These are phyloP conservation scores for Stomatorhinus walkeri DNA, from an alignment of 2,797 vertebrate species.

Conservation along the genomic window DNA sequence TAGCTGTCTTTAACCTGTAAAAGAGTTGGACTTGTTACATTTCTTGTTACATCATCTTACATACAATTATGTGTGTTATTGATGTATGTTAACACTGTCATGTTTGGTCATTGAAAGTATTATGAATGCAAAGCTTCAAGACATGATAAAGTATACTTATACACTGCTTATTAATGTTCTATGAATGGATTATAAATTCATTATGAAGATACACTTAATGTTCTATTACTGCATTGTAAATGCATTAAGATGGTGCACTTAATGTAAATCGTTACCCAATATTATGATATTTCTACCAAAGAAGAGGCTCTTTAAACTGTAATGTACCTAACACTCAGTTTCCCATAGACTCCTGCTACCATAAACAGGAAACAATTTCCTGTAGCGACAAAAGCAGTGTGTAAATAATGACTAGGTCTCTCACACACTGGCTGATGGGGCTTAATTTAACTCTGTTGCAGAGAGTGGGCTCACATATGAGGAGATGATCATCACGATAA, in stretches of 20 bases:
- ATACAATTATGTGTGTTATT: background rate
- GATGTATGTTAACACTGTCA: background rate
- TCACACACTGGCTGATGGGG: background rate
- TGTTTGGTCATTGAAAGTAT: background rate
- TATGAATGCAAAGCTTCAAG: background rate
- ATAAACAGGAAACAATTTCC: background rate
- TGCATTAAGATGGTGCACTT: background rate
- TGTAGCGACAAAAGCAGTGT: background rate
- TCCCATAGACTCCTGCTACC: background rate
- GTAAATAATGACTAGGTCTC: background rate
- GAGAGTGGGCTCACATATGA: conserved; percentile 24
- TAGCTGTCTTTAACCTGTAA: background rate
- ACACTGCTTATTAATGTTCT: background rate
- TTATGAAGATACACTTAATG: background rate
- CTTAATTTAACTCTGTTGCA: background rate
- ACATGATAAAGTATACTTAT: background rate
- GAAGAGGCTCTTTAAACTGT: background rate
- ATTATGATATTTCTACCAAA: background rate
- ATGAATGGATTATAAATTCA: background rate
- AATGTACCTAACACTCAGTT: background rate
- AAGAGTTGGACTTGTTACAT: background rate
- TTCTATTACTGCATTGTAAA: background rate
- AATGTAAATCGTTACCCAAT: background rate
- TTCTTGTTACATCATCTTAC: background rate
- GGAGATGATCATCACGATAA: conserved; percentile 32